phyloP scores from a whole-genome alignment of 2,797 vertebrate species.

The Chelidonichthys spinosus region DNA sequence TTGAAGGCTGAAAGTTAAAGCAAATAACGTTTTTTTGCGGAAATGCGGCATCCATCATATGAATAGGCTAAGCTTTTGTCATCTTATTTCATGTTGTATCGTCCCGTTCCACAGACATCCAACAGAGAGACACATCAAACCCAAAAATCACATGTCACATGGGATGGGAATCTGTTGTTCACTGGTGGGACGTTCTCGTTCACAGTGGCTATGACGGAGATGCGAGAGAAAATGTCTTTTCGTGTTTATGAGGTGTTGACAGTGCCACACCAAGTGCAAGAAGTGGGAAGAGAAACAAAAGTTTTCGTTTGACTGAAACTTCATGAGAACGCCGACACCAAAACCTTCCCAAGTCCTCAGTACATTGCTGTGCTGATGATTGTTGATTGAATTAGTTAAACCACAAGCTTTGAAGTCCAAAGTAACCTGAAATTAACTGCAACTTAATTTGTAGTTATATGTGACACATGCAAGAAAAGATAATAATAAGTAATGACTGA shows the following conservation, averaged over 20 bases:
- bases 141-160: constrained; percentile 6
- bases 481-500: too few relatives aligned
- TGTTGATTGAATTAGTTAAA: not conserved
- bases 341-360: not conserved
- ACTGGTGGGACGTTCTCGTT: not conserved
- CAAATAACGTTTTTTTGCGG: not conserved
- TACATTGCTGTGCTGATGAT: too few relatives aligned
- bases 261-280: not conserved
- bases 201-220: not conserved
- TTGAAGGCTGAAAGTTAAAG: constrained; percentile 21
- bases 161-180: constrained; percentile 6
- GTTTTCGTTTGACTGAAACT: not conserved
- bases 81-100: constrained; percentile 19
- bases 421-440: not conserved
- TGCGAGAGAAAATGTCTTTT: not conserved
- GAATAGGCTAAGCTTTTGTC: constrained; percentile 11
- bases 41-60: not conserved
- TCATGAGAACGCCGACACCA: constrained; percentile 30
- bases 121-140: constrained; percentile 12
- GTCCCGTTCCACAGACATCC: constrained; percentile 14
- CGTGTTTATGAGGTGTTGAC: not conserved
- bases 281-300: not conserved
- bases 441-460: not conserved
- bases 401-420: not conserved
- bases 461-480: too few relatives aligned